phyloP scores from a whole-genome alignment of 2,888 invertebrate genomes.

The Geophilus truncorum region DNA sequence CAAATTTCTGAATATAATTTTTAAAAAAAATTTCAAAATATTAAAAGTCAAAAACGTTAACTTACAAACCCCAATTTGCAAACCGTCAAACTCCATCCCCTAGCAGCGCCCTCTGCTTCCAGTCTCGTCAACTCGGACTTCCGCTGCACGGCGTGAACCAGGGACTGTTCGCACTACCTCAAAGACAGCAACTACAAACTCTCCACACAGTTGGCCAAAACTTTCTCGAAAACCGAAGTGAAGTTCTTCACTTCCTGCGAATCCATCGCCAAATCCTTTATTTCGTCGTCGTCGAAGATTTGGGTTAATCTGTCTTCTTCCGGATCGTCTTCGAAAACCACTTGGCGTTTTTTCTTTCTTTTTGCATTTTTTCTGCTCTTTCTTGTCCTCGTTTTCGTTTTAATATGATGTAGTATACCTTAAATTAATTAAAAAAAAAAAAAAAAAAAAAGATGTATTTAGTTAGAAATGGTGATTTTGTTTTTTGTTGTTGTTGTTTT shows the following conservation, averaged over 20 bases:
- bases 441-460: too few species aligned
- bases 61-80: conserved; percentile 45
- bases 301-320: conserved; percentile 39
- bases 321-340: conserved; percentile 41
- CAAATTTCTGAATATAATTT: too few species aligned
- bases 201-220: conserved; percentile 48
- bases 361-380: conserved; percentile 29
- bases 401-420: conserved; percentile 34
- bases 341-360: conserved; percentile 8
- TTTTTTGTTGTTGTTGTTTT: too few species aligned
- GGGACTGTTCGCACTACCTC: conserved; percentile 49
- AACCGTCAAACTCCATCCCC: conserved; percentile 38
- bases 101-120: too few species aligned
- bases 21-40: too few species aligned
- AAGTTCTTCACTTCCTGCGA: conserved; percentile 39
- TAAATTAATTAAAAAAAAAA: too few species aligned
- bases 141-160: conserved; percentile 47
- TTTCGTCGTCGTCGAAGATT: conserved; percentile 46
- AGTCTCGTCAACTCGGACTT: conserved; percentile 47
- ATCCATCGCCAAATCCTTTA: neutral
- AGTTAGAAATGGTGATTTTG: too few species aligned
- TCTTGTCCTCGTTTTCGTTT: conserved; percentile 31
- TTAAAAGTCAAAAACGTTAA: too few species aligned
- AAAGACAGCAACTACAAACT: conserved; percentile 50
- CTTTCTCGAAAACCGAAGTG: conserved; percentile 45